These are phyloP conservation scores for Pycnomerus fuliginosus DNA, from an alignment of 2,888 invertebrate genomes.

Conservation along the genomic window DNA sequence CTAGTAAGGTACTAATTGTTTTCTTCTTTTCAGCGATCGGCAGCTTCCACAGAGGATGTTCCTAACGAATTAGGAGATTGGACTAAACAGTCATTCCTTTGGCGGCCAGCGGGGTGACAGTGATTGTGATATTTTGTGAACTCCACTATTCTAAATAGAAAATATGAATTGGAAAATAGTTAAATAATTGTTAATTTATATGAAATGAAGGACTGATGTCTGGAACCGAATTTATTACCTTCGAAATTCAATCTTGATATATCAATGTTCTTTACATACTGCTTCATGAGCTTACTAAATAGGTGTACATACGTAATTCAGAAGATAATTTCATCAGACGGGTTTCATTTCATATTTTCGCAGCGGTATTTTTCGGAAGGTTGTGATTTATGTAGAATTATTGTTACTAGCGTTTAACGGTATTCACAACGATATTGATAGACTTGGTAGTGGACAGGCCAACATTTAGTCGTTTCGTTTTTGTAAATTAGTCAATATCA, in stretches of 20 bases:
- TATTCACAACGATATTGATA: conserved; percentile 43
- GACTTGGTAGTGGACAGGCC: conserved; percentile 35
- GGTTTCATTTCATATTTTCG: conserved; percentile 21
- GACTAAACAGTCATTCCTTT: conserved; percentile 24
- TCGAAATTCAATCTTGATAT: conserved; percentile 39
- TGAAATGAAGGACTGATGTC: conserved; percentile 41
- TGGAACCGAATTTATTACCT: conserved; percentile 41
- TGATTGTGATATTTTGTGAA: conserved; percentile 49
- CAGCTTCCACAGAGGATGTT: conserved; percentile 35
- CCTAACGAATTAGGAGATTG: conserved; percentile 27
- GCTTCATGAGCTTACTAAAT: conserved; percentile 48
- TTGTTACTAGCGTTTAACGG: conserved; percentile 29
- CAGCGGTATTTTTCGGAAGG: conserved; percentile 28
- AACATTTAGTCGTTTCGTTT: conserved; percentile 19
- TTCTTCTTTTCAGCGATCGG: conserved; percentile 43
- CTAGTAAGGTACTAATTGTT: conserved; percentile 21
- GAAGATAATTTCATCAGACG: conserved; percentile 11
- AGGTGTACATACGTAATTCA: conserved; percentile 33
- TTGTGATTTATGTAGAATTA: conserved; percentile 34
- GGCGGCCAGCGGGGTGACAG: conserved; percentile 33
- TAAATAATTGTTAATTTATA: conserved; percentile 30
- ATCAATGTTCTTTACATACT: conserved; percentile 46
- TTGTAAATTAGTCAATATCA: conserved; percentile 8
- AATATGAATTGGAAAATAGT: conserved; percentile 15
- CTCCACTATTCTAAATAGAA: conserved; percentile 39